phyloP scores from a whole-genome alignment of 2,888 invertebrate species.

The Idaea aversata region DNA sequence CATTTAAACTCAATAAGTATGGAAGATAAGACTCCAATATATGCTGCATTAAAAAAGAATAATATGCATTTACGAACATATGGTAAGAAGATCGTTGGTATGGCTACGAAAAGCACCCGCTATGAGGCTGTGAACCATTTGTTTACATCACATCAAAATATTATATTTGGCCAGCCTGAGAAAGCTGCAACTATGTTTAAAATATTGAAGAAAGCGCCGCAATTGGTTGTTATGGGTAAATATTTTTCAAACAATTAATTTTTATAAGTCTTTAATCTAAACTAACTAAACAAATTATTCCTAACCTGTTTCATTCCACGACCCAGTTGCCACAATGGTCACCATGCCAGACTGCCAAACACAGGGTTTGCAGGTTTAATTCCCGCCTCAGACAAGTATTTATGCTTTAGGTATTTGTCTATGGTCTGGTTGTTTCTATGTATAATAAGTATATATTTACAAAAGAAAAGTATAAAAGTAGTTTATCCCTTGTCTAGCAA shows the following conservation, averaged over 20 bases:
- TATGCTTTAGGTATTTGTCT: too few relatives aligned
- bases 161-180: slow-evolving; percentile 86
- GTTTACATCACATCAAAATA: slow-evolving; percentile 82
- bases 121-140: slow-evolving; percentile 84
- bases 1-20: slow-evolving; percentile 86
- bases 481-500: too few relatives aligned
- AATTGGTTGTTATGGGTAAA: slow-evolving; percentile 85
- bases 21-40: slow-evolving; percentile 83
- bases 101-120: slow-evolving; percentile 84
- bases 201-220: slow-evolving; percentile 85
- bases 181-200: slow-evolving; percentile 82
- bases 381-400: too few relatives aligned
- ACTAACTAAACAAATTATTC: not conserved
- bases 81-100: slow-evolving; percentile 82
- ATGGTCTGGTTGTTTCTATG: too few relatives aligned
- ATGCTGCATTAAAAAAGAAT: slow-evolving; percentile 81
- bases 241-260: slow-evolving; percentile 14
- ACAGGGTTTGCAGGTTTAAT: too few relatives aligned
- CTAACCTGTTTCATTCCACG: too few relatives aligned
- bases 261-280: not conserved
- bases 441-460: too few relatives aligned
- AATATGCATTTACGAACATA: slow-evolving; percentile 86
- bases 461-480: too few relatives aligned
- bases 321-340: too few relatives aligned
- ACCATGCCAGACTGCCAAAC: too few relatives aligned